Evolutionary conservation across 1,140 invertebrate genomes (phyloP).

Genomic region (Drosophila ficusphila): DNA sequence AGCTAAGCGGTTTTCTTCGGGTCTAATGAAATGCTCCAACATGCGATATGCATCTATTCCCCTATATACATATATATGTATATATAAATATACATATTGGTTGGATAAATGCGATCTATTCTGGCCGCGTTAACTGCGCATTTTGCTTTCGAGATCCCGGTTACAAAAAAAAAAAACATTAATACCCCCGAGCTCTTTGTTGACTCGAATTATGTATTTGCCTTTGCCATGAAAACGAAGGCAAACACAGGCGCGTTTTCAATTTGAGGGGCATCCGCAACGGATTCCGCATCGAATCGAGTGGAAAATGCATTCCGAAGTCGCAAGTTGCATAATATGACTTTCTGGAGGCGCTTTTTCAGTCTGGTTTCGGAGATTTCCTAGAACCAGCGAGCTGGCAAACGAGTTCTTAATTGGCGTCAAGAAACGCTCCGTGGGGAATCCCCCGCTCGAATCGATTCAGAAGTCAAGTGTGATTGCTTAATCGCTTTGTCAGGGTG

Average conservation of each 20-base stretch:
- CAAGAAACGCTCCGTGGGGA: slow-evolving; percentile 13
- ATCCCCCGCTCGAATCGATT: slow-evolving; percentile 1
- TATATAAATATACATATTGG: not conserved
- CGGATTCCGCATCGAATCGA: slow-evolving; percentile 18
- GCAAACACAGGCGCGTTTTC: slow-evolving; percentile 34
- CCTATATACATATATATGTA: slow-evolving; percentile 6
- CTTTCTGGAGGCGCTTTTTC: not conserved
- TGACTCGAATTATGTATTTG: slow-evolving; percentile 52
- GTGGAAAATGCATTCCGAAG: slow-evolving; percentile 18
- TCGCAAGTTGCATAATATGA: not conserved
- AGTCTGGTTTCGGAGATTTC: not conserved
- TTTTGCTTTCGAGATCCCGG: slow-evolving; percentile 17
- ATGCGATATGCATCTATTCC: slow-evolving; percentile 11
- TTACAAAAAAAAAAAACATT: slow-evolving; percentile 26
- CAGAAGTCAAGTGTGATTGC: slow-evolving; percentile 1
- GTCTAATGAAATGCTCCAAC: slow-evolving; percentile 59
- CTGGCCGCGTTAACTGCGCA: slow-evolving; percentile 34
- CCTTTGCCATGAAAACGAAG: slow-evolving; percentile 40
- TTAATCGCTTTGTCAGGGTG: slow-evolving; percentile 18
- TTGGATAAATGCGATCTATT: slow-evolving; percentile 58
- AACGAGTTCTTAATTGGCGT: slow-evolving; percentile 34
- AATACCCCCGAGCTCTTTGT: slow-evolving; percentile 49
- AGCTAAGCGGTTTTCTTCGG: slow-evolving; percentile 50
- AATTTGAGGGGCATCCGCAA: slow-evolving; percentile 8
- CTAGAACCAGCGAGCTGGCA: slow-evolving; percentile 8